Evolutionary conservation across 2,888 invertebrate genomes (phyloP), one percentile per base, ranked within the genome.

Genomic region (Amphipoea oculea): DNA sequence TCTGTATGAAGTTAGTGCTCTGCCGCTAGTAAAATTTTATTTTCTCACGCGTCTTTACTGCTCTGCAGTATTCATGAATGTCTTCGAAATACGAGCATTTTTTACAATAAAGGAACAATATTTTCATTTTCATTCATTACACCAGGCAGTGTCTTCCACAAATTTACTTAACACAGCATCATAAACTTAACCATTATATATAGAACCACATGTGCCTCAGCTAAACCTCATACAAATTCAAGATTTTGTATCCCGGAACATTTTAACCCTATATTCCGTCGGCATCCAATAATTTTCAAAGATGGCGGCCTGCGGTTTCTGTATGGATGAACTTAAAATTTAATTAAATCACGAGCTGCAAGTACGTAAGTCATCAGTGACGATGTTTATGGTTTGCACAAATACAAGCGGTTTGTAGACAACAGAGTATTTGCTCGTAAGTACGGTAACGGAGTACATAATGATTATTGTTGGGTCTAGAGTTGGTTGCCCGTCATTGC

Each of bases 271-370:
- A 76, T 76, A 78, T 79, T 79, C 65, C 72, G 69, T 29, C 70
- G 65, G 79, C 65, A 83, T 87, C 78, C 80, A 86, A 85, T 87
- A 88, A 89, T 89, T 88, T 90, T 86, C 83, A 78, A 86, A 80
- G 85, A 79, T 84, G 80, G 84, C 73, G 65, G 79, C 66, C 72
- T 69, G 89, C 65, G 91, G 91, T 91, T 92, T 91, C 88, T 86
- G 68, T 84, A 74, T 81, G 87, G 85, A 82, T 89, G 88, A 89
- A 88, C 90, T 87, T 87, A 87, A 89, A 89, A 83, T 91, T 92
- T 91, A 92, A 92, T 91, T 91, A 90, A 91, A 89, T 89, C 85
- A 86, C 73, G 77, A 88, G 83, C 76, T 81, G 82, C 80, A 60
- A 76, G 42, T 67, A 68, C 76, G 77, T 76, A 48, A 60, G 42